Evolutionary conservation across 2,113 vertebrate genomes (phyloP).

Genomic region (Xerus inauris): DNA sequence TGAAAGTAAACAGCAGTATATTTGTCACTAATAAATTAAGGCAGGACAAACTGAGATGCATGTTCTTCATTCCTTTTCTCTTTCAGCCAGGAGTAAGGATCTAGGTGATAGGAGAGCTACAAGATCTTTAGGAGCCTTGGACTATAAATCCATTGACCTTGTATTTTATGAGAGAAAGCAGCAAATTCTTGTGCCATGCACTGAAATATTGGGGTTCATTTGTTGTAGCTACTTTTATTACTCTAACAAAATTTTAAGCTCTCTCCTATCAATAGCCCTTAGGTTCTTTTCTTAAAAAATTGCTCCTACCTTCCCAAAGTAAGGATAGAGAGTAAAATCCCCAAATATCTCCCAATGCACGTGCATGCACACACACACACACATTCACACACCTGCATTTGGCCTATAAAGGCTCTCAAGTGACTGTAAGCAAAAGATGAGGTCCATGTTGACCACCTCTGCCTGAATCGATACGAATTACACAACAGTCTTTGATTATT

Average conservation of each 20-base stretch:
- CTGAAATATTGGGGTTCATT: too few relatives aligned
- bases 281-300: neutral
- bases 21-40: neutral
- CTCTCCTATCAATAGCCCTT: neutral
- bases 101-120: neutral
- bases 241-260: neutral
- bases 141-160: rapidly evolving
- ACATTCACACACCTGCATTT: neutral
- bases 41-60: neutral
- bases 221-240: neutral
- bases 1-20: too few relatives aligned
- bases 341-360: neutral
- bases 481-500: neutral
- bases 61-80: neutral
- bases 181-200: too few relatives aligned
- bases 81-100: rapidly evolving
- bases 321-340: too few relatives aligned
- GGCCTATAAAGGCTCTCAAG: neutral
- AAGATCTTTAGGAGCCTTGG: too few relatives aligned
- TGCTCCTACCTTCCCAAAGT: neutral
- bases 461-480: too few relatives aligned
- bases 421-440: neutral
- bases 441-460: neutral
- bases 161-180: neutral
- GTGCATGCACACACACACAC: too few relatives aligned